phyloP scores from a whole-genome alignment of 2,888 invertebrate species.

The Rhynchonema sp. region DNA sequence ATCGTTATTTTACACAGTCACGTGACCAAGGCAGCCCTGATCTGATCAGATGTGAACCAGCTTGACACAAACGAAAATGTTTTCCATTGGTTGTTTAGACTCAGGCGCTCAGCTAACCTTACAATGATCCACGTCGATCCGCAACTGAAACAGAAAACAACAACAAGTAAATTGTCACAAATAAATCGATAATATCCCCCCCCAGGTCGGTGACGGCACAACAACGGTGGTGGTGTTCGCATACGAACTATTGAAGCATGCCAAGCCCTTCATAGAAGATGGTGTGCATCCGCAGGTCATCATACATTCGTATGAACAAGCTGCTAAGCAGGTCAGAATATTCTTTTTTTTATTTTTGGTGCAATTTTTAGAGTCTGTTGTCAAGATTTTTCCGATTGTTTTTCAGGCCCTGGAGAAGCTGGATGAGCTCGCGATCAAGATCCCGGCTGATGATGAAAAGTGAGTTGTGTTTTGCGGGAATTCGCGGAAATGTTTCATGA shows the following conservation, averaged over 20 bases:
- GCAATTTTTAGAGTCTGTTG: background rate
- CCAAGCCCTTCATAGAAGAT: slow-evolving; percentile 87
- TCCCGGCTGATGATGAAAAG: slow-evolving; percentile 20
- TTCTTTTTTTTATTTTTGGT: too few species aligned
- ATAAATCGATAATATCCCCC: background rate
- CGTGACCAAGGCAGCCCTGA: too few species aligned
- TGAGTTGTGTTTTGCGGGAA: background rate
- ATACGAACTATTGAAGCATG: slow-evolving; percentile 78
- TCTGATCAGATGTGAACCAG: too few species aligned
- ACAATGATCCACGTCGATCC: too few species aligned
- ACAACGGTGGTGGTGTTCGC: slow-evolving; percentile 89
- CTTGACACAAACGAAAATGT: too few species aligned
- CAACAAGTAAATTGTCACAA: background rate
- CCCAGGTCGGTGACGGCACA: slow-evolving; percentile 91
- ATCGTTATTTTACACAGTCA: too few species aligned
- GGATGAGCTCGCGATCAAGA: slow-evolving; percentile 51
- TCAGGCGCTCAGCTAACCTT: too few species aligned
- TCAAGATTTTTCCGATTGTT: slow-evolving; percentile 1
- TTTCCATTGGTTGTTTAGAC: too few species aligned
- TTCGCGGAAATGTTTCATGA: too few species aligned
- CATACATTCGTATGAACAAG: slow-evolving; percentile 65
- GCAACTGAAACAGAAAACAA: too few species aligned
- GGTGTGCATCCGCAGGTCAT: slow-evolving; percentile 81
- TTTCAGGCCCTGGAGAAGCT: slow-evolving; percentile 54
- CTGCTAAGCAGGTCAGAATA: slow-evolving; percentile 43